Conservation (phyloP, 2,888 invertebrate species). For the Lasius platythorax region DNA sequence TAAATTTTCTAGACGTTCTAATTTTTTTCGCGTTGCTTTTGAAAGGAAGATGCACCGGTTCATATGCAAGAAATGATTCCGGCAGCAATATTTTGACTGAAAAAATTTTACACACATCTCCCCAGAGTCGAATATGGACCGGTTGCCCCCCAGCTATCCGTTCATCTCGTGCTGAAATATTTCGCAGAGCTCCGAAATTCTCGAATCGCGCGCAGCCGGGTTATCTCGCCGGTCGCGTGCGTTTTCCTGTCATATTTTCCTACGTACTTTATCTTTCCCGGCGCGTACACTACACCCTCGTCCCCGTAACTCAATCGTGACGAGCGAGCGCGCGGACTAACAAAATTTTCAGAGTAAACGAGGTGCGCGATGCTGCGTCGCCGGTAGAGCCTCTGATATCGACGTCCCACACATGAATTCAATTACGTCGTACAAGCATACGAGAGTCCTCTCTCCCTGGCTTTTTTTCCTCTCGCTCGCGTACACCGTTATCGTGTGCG, state of each 20-base stretch:
- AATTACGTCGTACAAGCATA: conserved; percentile 63
- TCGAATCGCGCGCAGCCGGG: conserved; percentile 32
- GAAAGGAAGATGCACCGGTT: not conserved
- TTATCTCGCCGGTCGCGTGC: conserved; percentile 24
- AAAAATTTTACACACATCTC: conserved; percentile 36
- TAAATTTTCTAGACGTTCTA: not conserved
- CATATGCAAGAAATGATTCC: not conserved
- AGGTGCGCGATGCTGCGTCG: conserved; percentile 58
- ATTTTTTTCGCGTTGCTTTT: not conserved
- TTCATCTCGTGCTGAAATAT: conserved; percentile 40
- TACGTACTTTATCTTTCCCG: conserved; percentile 56
- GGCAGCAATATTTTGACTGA: not conserved
- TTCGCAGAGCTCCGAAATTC: conserved; percentile 52
- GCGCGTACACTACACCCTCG: conserved; percentile 53
- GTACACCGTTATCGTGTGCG: conserved; percentile 9
- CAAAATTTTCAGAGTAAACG: conserved; percentile 58
- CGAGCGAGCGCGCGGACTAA: conserved; percentile 51
- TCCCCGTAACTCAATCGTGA: conserved; percentile 57
- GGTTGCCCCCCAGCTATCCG: not conserved
- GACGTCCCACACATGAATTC: conserved; percentile 66
- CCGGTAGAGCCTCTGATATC: conserved; percentile 57
- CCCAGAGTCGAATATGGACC: not conserved
- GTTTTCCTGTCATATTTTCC: conserved; percentile 56
- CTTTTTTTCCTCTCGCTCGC: conserved; percentile 41
- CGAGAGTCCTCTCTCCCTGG: conserved; percentile 46